phyloP scores from a whole-genome alignment of 2,113 vertebrate species.

The Chloropsis cyanopogon region DNA sequence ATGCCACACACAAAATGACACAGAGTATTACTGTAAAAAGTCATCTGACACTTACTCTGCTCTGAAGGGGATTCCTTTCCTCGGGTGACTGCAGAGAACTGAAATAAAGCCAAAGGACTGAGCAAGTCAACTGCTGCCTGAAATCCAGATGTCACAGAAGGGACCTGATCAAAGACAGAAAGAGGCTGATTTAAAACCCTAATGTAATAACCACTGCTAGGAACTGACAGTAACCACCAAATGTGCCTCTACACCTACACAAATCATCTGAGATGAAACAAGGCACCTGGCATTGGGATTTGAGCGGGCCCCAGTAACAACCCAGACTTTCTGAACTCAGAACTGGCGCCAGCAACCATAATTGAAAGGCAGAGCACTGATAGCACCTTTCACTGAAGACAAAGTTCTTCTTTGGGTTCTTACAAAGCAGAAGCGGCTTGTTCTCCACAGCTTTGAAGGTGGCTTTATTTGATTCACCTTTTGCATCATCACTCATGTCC shows the following conservation, averaged over 20 bases:
- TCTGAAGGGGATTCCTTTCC: constrained; percentile 73
- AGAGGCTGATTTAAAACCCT: not conserved
- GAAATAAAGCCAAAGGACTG: constrained; percentile 85
- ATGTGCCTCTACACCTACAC: not conserved
- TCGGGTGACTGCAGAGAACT: constrained; percentile 83
- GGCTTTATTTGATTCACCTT: not conserved
- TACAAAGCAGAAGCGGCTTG: not conserved
- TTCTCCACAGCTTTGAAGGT: not conserved
- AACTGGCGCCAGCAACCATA: not conserved
- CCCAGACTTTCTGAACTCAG: not conserved
- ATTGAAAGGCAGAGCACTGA: not conserved
- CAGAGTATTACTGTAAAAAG: not conserved
- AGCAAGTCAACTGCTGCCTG: constrained; percentile 79
- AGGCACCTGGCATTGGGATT: not conserved
- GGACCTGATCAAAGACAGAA: constrained; percentile 64
- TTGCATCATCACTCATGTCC: not conserved
- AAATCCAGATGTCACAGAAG: constrained; percentile 72
- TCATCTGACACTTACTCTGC: constrained; percentile 70
- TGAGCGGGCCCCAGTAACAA: not conserved
- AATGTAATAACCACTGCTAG: not conserved
- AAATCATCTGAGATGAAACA: not conserved
- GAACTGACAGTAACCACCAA: not conserved
- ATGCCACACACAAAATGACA: not conserved
- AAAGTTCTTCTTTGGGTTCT: not conserved
- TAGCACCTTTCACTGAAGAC: not conserved